phyloP scores from a whole-genome alignment of 2,888 invertebrate genomes.

The Notocelia uddmanniana region DNA sequence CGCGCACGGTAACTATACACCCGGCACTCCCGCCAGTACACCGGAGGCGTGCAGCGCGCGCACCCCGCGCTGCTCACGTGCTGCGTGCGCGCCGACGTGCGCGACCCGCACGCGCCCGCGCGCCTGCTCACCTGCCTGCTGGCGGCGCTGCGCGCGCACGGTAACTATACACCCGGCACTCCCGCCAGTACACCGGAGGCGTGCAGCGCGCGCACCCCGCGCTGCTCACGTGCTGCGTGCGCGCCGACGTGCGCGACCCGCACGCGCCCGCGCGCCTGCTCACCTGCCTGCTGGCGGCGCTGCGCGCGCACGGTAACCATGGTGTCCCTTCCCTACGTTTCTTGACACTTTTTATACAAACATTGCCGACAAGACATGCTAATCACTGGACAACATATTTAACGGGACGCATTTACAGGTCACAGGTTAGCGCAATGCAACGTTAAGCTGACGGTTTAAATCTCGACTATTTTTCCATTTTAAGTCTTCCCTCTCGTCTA shows the following conservation, averaged over 20 bases:
- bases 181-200: too few relatives aligned
- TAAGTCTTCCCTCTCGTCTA: too few relatives aligned
- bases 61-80: slow-evolving; percentile 71
- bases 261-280: slow-evolving; percentile 13
- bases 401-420: too few relatives aligned
- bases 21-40: too few relatives aligned
- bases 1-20: neutral
- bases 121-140: slow-evolving; percentile 21
- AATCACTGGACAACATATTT: too few relatives aligned
- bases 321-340: too few relatives aligned
- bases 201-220: neutral
- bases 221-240: slow-evolving; percentile 58
- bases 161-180: neutral
- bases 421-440: too few relatives aligned
- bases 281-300: slow-evolving; percentile 9
- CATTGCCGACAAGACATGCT: too few relatives aligned
- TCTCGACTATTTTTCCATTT: too few relatives aligned
- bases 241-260: slow-evolving; percentile 7
- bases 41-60: neutral
- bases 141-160: slow-evolving; percentile 7
- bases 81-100: slow-evolving; percentile 92
- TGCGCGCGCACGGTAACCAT: slow-evolving; percentile 15
- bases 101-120: slow-evolving; percentile 29
- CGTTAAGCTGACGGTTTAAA: too few relatives aligned
- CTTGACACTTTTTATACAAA: too few relatives aligned